Conservation (phyloP, 2,797 vertebrate genomes). For the Myripristis murdjan region DNA sequence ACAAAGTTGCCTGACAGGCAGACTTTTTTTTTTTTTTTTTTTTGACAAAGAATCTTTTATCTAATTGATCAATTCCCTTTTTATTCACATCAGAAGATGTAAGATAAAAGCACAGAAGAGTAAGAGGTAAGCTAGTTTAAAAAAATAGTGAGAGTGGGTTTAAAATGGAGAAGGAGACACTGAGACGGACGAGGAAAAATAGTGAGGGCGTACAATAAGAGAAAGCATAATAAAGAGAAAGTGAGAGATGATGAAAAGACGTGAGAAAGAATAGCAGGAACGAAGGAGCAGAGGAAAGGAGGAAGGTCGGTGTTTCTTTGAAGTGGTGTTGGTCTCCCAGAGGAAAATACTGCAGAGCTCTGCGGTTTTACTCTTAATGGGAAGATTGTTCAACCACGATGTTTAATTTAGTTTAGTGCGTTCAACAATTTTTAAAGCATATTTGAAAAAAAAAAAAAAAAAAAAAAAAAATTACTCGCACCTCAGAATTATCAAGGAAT, state of each 20-base stretch:
- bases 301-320: constrained; percentile 37
- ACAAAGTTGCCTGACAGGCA: no score
- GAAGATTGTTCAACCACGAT: constrained; percentile 3
- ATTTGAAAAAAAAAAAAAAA: not conserved
- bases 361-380: constrained; percentile 22
- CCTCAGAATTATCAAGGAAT: not conserved
- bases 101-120: no score
- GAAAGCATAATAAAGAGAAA: not conserved
- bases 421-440: constrained; percentile 10
- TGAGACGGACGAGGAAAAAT: no score
- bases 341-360: constrained; percentile 12
- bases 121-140: no score
- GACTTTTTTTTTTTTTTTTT: no score
- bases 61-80: no score
- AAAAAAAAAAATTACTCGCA: not conserved
- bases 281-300: constrained; percentile 7
- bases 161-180: no score
- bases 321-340: constrained; percentile 22
- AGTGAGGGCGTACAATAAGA: no score
- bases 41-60: no score
- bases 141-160: no score
- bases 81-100: no score
- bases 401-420: constrained; percentile 28
- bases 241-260: constrained; percentile 5
- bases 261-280: not conserved